Evolutionary conservation across 35 echinoderm and acorn worm genomes (phyloP), one percentile per base, ranked within the genome.

Genomic region (Apostichopus parvimensis): DNA sequence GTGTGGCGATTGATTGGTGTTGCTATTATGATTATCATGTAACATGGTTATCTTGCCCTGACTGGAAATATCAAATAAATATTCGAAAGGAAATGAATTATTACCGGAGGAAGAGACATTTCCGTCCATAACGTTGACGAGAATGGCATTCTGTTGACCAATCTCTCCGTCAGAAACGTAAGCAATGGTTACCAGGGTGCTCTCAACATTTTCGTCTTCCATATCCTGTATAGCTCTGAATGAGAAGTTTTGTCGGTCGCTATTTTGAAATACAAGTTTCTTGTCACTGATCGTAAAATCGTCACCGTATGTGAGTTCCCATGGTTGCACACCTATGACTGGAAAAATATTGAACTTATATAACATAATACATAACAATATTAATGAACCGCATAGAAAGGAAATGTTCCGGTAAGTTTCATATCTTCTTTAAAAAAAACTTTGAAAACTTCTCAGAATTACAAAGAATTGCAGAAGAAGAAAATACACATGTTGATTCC

Each of bases 311-410:
- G 72, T 57, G 1, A 90, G 54, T 70, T 90, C 88, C 68, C 73
- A 90, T 15, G 88, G 73, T 20, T 75, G 73, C 13, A 90, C 22
- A 5, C 88, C 88, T 53, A 90, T 75, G 22, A 90, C 88, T 87
- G 23, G 56, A 34, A 22, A 7, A 52, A 55, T 15, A 60, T 21
- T 10, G 23, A 25, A 17, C 5, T 79, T 0, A 7, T 11, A 25
- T 79, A 52, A 77, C 7, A 77, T 12, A 79, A 79, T 79, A 79
- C 22, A 28, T 79, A 0, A 79, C 5, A 11, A 20, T 22, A 24
- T 34, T 28, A 17, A 24, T 79, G 11, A 45, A 45, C 34, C 34
- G 34, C 34, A 4, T 45, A 45, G 34, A 45, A 45, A 45, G 2
- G 34, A 45, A 3, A 45, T 45, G 34, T 45, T 45, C 34, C 34